Base-by-base conservation (phyloP, 2,888 invertebrate species). In the Noctua janthe region DNA sequence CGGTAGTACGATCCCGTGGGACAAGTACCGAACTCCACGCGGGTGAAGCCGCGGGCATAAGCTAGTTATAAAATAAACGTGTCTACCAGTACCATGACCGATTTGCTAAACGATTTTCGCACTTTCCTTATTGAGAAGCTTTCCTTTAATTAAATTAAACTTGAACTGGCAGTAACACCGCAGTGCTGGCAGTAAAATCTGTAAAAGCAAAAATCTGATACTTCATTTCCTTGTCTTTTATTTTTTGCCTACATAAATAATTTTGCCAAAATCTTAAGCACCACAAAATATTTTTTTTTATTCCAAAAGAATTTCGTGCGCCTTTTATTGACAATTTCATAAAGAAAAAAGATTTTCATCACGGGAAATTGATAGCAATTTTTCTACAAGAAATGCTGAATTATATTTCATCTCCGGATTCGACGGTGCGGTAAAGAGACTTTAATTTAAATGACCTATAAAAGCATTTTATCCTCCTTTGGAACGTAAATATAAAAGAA, bases 241-340 rank as follows among this genome's bases (percentile, higher is more conserved):
- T 86, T 86, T 35, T 70, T 79, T 78, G 49, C 54, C 39, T 54
- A 71, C 66, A 76, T 66, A 84, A 86, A 84, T 71, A 75, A 91
- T 90, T 90, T 90, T 82, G 85, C 88, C 90, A 90, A 90, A 86
- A 90, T 91, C 88, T 88, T 90, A 88, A 91, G 86, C 80, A 88
- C 90, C 88, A 90, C 87, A 76, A 88, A 91, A 92, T 87, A 89
- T 89, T 91, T 89, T 91, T 92, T 92, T 92, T 91, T 92, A 89
- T 91, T 90, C 90, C 90, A 92, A 92, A 92, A 88, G 90, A 92
- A 93, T 93, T 90, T 90, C 85, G 88, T 87, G 89, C 90, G 92
- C 89, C 91, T 92, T 94, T 93, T 93, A 94, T 94, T 93, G 95
- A 94, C 92, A 95, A 94, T 94, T 95, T 94, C 91, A 91, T 92